phyloP scores from a whole-genome alignment of 1,140 invertebrate genomes.

The Pantala flavescens region DNA sequence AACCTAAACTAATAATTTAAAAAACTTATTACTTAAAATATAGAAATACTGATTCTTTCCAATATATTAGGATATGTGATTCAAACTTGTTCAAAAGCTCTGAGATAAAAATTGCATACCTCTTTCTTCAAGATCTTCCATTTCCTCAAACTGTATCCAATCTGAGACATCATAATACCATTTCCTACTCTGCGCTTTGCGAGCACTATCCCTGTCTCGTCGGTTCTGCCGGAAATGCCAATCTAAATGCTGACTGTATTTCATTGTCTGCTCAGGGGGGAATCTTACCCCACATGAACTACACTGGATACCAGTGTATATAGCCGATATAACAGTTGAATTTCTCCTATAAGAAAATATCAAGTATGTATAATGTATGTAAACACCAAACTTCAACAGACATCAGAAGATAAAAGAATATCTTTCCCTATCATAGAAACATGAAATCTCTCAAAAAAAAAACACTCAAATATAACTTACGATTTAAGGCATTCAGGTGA shows the following conservation, averaged over 20 bases:
- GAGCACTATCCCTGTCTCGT: constrained; percentile 69
- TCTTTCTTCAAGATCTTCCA: constrained; percentile 84
- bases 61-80: too few species aligned
- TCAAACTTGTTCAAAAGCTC: too few species aligned
- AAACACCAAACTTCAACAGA: too few species aligned
- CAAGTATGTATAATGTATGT: not conserved
- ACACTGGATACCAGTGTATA: constrained; percentile 88
- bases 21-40: too few species aligned
- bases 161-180: constrained; percentile 86
- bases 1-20: too few species aligned
- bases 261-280: constrained; percentile 71
- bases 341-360: constrained; percentile 43
- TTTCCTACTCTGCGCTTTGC: constrained; percentile 67
- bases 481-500: not conserved
- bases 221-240: constrained; percentile 95
- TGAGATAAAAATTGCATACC: constrained; percentile 44
- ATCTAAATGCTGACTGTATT: constrained; percentile 87
- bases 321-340: constrained; percentile 47
- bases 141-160: constrained; percentile 91
- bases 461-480: not conserved
- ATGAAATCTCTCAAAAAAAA: not conserved
- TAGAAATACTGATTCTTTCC: too few species aligned
- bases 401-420: too few species aligned
- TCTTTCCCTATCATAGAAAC: too few species aligned
- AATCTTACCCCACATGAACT: constrained; percentile 87